Conservation (phyloP, 2,888 invertebrate genomes). For the Eupeodes luniger region DNA sequence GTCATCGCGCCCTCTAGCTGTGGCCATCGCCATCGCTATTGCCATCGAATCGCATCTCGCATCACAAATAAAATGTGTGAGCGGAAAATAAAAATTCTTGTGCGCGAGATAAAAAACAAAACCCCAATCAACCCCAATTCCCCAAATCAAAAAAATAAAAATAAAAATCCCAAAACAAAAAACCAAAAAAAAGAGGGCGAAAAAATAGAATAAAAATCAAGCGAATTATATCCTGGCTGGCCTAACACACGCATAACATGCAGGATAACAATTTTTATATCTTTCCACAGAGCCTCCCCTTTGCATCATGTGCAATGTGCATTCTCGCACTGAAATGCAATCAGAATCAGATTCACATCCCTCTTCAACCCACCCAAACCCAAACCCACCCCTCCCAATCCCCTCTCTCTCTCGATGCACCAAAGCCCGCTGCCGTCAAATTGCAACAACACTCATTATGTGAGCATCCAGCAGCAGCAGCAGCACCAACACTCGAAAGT, state of each 20-base stretch:
- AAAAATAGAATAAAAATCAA: constrained; percentile 31
- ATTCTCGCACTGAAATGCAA: constrained; percentile 26
- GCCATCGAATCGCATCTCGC: not conserved
- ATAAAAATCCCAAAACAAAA: not conserved
- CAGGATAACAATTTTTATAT: constrained; percentile 74
- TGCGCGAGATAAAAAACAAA: constrained; percentile 67
- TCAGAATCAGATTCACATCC: constrained; percentile 22
- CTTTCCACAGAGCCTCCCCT: constrained; percentile 46
- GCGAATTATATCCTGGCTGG: constrained; percentile 70
- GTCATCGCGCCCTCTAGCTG: not conserved
- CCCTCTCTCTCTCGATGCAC: not conserved
- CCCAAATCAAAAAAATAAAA: constrained; percentile 4
- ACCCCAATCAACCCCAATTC: constrained; percentile 60
- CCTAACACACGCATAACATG: constrained; percentile 76
- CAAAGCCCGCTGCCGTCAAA: constrained; percentile 16
- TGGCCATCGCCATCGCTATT: not conserved
- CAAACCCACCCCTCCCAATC: not conserved
- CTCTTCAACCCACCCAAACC: not conserved
- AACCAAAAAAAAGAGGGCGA: constrained; percentile 12
- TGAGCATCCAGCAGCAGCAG: constrained; percentile 40
- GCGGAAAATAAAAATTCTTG: constrained; percentile 71
- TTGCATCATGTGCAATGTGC: constrained; percentile 2
- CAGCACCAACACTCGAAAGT: constrained; percentile 73
- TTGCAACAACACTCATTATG: constrained; percentile 72
- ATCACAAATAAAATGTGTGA: constrained; percentile 72